A percentile compares a stretch with the other conserved stretches of the same genome.
Conservation (phyloP, 2,888 invertebrate species). For the Acanthococcus lagerstroemiae region DNA sequence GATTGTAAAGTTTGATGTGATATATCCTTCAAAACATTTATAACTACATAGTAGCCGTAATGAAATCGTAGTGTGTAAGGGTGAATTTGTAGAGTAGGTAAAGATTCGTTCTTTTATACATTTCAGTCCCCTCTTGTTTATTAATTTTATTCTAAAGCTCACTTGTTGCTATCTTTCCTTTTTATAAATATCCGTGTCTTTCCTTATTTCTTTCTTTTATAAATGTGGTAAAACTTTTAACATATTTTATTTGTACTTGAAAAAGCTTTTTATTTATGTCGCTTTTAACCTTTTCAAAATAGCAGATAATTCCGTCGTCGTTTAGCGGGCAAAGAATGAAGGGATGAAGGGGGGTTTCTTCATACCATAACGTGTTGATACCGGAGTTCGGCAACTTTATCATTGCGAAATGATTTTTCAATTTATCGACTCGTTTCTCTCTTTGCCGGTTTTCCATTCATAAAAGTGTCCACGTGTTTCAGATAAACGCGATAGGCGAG, state of each 20-base stretch:
- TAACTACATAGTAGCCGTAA: constrained; percentile 27
- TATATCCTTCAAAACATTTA: constrained; percentile 29
- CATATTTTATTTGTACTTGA: constrained; percentile 25
- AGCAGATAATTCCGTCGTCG: constrained; percentile 4
- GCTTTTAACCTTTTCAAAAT: constrained; percentile 17
- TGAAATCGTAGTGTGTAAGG: constrained; percentile 27
- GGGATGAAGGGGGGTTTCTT: too few species aligned
- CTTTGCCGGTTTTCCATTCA: too few species aligned
- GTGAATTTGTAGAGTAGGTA: constrained; percentile 29
- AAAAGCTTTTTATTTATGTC: constrained; percentile 27
- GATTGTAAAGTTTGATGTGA: constrained; percentile 25
- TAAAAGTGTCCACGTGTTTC: too few species aligned
- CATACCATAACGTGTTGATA: constrained; percentile 22
- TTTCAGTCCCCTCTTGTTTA: constrained; percentile 27
- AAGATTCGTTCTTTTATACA: constrained; percentile 26
- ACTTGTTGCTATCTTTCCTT: constrained; percentile 30
- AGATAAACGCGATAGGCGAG: too few species aligned
- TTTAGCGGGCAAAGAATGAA: not conserved
- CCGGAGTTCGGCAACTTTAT: too few species aligned
- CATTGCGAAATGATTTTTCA: too few species aligned
- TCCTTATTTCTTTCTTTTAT: constrained; percentile 26
- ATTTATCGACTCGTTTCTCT: too few species aligned
- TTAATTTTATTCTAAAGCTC: constrained; percentile 30
- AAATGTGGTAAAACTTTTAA: constrained; percentile 28
- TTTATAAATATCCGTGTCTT: constrained; percentile 29